A percentile compares a stretch with the other conserved stretches of the same genome.
These are phyloP conservation scores for Drosophila monieri DNA, from an alignment of 2,888 invertebrate genomes.

Conservation along the genomic window DNA sequence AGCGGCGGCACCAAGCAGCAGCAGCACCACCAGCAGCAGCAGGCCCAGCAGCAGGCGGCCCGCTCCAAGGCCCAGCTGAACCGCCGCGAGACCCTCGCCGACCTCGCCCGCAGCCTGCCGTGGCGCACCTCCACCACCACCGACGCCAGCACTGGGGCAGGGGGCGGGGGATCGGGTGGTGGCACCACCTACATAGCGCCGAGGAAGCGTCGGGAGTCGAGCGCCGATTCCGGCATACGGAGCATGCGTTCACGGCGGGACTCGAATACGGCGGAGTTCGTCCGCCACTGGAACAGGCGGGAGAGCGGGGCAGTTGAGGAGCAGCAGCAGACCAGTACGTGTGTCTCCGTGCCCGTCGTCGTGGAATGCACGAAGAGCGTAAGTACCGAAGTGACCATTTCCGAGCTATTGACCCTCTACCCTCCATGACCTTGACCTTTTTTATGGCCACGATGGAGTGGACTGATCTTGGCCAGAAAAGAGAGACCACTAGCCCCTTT, in stretches of 20 bases:
- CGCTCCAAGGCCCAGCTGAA: conserved; percentile 87
- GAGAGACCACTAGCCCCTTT: too few species aligned
- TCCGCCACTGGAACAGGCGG: conserved; percentile 89
- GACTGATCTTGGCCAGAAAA: neutral
- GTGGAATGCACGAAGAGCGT: conserved; percentile 71
- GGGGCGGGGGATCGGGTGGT: conserved; percentile 65
- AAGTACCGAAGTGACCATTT: conserved; percentile 44
- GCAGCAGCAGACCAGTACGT: conserved; percentile 54
- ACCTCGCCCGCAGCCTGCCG: conserved; percentile 92
- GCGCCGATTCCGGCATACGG: conserved; percentile 93
- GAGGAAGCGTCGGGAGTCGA: conserved; percentile 93
- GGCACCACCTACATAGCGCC: conserved; percentile 84
- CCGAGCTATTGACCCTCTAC: neutral
- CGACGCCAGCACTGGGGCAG: conserved; percentile 82
- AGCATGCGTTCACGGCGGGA: conserved; percentile 90
- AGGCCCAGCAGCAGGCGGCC: conserved; percentile 53
- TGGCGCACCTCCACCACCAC: conserved; percentile 89
- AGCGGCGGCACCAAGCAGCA: conserved; percentile 88
- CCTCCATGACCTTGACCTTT: neutral
- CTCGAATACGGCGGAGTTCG: conserved; percentile 90
- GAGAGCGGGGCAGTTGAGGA: conserved; percentile 85
- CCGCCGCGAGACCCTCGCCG: conserved; percentile 94
- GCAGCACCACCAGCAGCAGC: conserved; percentile 60
- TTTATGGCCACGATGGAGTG: neutral
- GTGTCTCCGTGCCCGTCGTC: conserved; percentile 68